Base-by-base conservation (phyloP, 2,113 vertebrate genomes). In the Clupea harengus region DNA sequence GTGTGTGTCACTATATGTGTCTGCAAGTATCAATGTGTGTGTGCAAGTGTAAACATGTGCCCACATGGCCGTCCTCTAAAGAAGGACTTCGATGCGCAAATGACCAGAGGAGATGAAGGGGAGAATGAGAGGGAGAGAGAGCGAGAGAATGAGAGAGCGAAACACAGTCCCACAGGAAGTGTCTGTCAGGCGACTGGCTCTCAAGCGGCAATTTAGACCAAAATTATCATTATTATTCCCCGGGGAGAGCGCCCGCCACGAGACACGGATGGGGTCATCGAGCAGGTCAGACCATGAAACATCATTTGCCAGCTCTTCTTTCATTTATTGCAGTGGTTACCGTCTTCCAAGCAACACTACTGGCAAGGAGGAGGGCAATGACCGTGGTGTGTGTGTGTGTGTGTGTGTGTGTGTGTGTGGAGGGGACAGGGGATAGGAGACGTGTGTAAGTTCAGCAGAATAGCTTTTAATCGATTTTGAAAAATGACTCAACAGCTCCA, bases 211-310 rank as follows among this genome's bases (percentile, higher is more conserved):
- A 90, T 89, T 90, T 90, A 89, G 82, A 67, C 46, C 72, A 82
- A 88, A 84, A 90, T 90, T 85, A 89, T 89, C 86, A 88, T 90
- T 89, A 90, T 88, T 89, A 88, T 83, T 86, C 86, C 7, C n/a
- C 39, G 39, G 39, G 39, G n/a, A 67, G n/a, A 67, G 64, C 64
- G 52, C 89, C 81, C 83, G 83, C 64, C 47, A 85, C 85, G 86
- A 87, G 88, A 87, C 49, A n/a, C 49, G 86, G 86, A 86, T 81
- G 87, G 89, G 87, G 87, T 89, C 87, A 89, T 90, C 85, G 84
- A 85, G 32, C 83, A 86, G 82, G 88, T 88, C 85, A 81, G 28
- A 25, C 25, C 64, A 67, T 67, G 64, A 67, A 67, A 67, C 64
- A 67, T 67, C 54, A 67, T 67, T 67, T 67, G 64, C 64, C 54